Base-by-base conservation (phyloP, 2,888 invertebrate species). In the Drosophila robusta region DNA sequence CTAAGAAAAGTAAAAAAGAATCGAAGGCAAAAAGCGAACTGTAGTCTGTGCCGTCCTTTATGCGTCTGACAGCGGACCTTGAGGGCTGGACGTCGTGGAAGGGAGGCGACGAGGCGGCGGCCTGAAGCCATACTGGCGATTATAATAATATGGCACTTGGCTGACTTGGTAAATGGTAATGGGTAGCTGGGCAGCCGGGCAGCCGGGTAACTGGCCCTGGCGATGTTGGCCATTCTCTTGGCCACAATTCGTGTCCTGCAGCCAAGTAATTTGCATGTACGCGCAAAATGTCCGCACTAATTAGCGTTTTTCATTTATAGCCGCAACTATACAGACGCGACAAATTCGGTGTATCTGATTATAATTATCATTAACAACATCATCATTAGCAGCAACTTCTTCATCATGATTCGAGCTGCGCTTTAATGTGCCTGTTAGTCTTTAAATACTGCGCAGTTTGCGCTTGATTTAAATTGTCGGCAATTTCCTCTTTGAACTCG, bases 181-280 rank as follows among this genome's bases (percentile, higher is more conserved):
- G 29, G 54, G 42, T 36, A 52, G 57, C 22, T 56, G 52, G 65
- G 47, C 47, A 41, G 14, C 6, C 12, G 29, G 56, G 52, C 22
- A 44, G 45, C 34, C 57, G 47, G 57, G 44, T 29, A 38, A 51
- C 63, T 63, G 72, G 64, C 52, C 41, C 26, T 68, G 57, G 63
- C 51, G 14, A 44, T 44, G 36, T 24, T 66, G 55, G 45, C 58
- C 68, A 78, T 79, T 72, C 65, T 64, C 55, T 67, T 73, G 68
- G 68, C 68, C 79, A 76, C 80, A 70, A 52, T 78, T 69, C 45
- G 67, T 75, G 73, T 81, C 85, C 85, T 64, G 70, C 56, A 80
- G 85, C 87, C 74, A 87, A 86, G 85, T 87, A 82, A 86, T 86
- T 86, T 86, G 79, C 85, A 78, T 86, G 73, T 74, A 76, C 78